Percentiles rank a stretch among this genome's conserved stretches.
Conservation (phyloP, 2,888 invertebrate genomes). For the Apodemia zela region DNA sequence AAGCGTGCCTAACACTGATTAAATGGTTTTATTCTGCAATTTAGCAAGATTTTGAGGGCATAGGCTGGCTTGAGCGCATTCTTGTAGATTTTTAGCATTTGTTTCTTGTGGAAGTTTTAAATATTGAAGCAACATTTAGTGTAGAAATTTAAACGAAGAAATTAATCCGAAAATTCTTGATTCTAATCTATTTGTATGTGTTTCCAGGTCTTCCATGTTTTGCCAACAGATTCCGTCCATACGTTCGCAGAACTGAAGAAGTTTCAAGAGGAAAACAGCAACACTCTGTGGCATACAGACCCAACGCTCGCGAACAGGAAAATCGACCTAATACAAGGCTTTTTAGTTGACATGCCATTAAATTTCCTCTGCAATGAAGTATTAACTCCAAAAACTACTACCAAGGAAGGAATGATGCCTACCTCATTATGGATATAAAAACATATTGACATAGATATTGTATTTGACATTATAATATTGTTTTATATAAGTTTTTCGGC, state of each 20-base stretch:
- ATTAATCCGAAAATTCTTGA: too few species aligned
- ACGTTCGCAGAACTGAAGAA: slow-evolving; percentile 88
- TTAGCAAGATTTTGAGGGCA: too few species aligned
- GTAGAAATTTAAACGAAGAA: too few species aligned
- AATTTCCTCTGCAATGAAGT: slow-evolving; percentile 93
- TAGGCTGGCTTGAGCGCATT: too few species aligned
- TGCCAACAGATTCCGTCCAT: slow-evolving; percentile 90
- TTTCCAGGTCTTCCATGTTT: slow-evolving; percentile 89
- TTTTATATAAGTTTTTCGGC: neutral
- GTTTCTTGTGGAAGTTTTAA: too few species aligned
- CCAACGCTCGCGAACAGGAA: slow-evolving; percentile 86
- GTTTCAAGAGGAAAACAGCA: slow-evolving; percentile 84
- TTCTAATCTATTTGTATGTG: neutral
- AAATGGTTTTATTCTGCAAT: too few species aligned
- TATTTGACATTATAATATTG: neutral
- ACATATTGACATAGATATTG: neutral
- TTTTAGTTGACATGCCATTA: slow-evolving; percentile 93
- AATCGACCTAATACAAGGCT: slow-evolving; percentile 89
- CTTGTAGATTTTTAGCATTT: too few species aligned
- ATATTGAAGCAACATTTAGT: too few species aligned
- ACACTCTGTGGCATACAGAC: slow-evolving; percentile 86
- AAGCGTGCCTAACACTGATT: too few species aligned
- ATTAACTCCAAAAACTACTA: slow-evolving; percentile 89
- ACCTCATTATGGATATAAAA: slow-evolving; percentile 92
- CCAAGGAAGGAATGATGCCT: slow-evolving; percentile 96